A percentile compares a stretch with the other conserved stretches of the same genome.
Evolutionary conservation across 53 echinoderm and acorn worm species (phyloP).

Genomic region (Paracentrotus lividus): DNA sequence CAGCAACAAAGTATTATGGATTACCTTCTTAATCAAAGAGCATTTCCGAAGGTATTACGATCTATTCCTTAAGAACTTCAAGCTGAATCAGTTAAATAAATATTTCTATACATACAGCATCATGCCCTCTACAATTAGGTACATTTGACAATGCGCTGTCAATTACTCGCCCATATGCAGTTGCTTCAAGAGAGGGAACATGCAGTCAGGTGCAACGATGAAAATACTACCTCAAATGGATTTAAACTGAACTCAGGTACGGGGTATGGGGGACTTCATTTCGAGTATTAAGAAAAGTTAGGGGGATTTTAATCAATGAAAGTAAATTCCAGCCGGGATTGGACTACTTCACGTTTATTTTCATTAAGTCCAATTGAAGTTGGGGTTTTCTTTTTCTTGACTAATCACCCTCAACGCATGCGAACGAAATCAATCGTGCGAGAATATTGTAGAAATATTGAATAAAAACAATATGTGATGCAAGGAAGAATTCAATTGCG

Average conservation of each 20-base stretch:
- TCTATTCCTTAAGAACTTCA: conserved; percentile 34
- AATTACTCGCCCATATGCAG: conserved; percentile 42
- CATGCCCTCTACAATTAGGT: conserved; percentile 11
- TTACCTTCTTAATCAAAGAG: conserved; percentile 69
- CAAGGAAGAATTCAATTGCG: neutral
- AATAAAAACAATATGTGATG: conserved; percentile 44
- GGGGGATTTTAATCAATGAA: conserved; percentile 59
- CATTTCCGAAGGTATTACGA: conserved; percentile 61
- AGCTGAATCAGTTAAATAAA: conserved; percentile 37
- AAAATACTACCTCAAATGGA: conserved; percentile 17
- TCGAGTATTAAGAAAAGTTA: conserved; percentile 44
- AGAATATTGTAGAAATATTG: conserved; percentile 26
- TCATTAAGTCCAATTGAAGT: conserved; percentile 46
- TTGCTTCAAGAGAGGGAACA: too few species aligned
- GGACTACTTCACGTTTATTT: conserved; percentile 33
- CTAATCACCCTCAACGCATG: conserved; percentile 17
- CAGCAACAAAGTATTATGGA: conserved; percentile 28
- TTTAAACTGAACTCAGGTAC: conserved; percentile 24
- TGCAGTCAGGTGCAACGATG: neutral
- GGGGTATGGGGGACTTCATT: neutral
- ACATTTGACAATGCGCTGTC: conserved; percentile 9
- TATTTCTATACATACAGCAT: neutral
- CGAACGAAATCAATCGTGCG: conserved; percentile 42
- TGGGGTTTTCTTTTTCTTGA: neutral
- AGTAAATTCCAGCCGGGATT: conserved; percentile 7